phyloP scores from a whole-genome alignment of 2,888 invertebrate genomes.

The Spisula solida region DNA sequence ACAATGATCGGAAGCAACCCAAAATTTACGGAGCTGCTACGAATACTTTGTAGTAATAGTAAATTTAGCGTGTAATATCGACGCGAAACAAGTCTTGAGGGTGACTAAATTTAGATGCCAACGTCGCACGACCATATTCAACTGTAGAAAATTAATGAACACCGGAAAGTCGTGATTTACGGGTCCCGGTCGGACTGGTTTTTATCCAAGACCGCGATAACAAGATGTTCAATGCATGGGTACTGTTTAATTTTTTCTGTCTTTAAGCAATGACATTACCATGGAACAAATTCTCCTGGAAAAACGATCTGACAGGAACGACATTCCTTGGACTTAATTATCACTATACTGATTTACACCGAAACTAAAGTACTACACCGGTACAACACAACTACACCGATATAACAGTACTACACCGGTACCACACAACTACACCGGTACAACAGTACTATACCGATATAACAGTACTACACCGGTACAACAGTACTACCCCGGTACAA shows the following conservation, averaged over 20 bases:
- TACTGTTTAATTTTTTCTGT: conserved; percentile 18
- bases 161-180: conserved; percentile 70
- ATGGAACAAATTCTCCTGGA: not conserved
- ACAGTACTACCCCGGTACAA: too few relatives aligned
- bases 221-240: conserved; percentile 34
- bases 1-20: conserved; percentile 36
- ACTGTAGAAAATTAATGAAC: conserved; percentile 63
- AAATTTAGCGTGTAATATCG: conserved; percentile 53
- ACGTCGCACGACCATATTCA: conserved; percentile 19
- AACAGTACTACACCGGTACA: too few relatives aligned
- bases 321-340: not conserved
- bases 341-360: too few relatives aligned
- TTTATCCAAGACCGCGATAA: conserved; percentile 52
- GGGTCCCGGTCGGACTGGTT: conserved; percentile 60
- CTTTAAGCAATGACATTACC: conserved; percentile 1
- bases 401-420: too few relatives aligned
- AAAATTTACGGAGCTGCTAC: conserved; percentile 47
- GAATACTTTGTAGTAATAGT: conserved; percentile 42
- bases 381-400: too few relatives aligned
- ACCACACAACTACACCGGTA: too few relatives aligned
- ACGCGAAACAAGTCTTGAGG: conserved; percentile 36
- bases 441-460: too few relatives aligned
- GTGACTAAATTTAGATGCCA: not conserved
- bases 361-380: too few relatives aligned
- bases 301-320: not conserved